Evolutionary conservation across 2,113 vertebrate species (phyloP).

Genomic region (Sebastes fasciatus): DNA sequence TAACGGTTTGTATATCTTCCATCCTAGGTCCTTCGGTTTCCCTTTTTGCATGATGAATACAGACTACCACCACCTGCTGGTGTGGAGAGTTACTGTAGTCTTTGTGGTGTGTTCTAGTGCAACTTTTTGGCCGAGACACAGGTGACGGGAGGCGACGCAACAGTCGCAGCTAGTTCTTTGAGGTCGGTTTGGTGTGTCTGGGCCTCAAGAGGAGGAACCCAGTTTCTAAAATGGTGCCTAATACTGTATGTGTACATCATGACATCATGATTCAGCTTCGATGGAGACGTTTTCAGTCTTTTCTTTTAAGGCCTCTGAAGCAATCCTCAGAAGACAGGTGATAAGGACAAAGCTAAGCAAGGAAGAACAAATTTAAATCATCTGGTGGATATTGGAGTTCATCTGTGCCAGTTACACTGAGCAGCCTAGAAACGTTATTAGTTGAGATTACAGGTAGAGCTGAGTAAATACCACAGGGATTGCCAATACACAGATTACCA

Average conservation of each 20-base stretch:
- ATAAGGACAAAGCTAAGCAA: neutral
- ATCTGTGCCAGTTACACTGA: constrained; percentile 24
- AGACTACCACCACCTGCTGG: too few species aligned
- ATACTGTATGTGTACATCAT: neutral
- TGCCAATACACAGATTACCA: constrained; percentile 14
- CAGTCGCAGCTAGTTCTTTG: too few species aligned
- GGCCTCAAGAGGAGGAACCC: neutral
- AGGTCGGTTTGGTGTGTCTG: too few species aligned
- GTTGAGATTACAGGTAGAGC: constrained; percentile 13
- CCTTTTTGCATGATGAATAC: too few species aligned
- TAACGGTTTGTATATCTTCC: too few species aligned
- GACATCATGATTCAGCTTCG: neutral
- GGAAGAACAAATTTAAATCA: neutral
- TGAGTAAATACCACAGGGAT: constrained; percentile 13
- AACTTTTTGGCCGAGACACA: too few species aligned
- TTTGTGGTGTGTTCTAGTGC: too few species aligned
- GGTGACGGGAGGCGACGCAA: too few species aligned
- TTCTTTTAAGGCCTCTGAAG: neutral
- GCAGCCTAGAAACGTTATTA: constrained; percentile 11
- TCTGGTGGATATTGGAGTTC: neutral
- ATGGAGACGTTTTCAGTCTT: neutral
- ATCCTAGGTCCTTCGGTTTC: too few species aligned
- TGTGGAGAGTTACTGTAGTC: too few species aligned
- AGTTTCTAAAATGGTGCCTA: neutral
- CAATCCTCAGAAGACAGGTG: neutral